Evolutionary conservation across 2,797 vertebrate species (phyloP).

Genomic region (Sebastes oblongus): DNA sequence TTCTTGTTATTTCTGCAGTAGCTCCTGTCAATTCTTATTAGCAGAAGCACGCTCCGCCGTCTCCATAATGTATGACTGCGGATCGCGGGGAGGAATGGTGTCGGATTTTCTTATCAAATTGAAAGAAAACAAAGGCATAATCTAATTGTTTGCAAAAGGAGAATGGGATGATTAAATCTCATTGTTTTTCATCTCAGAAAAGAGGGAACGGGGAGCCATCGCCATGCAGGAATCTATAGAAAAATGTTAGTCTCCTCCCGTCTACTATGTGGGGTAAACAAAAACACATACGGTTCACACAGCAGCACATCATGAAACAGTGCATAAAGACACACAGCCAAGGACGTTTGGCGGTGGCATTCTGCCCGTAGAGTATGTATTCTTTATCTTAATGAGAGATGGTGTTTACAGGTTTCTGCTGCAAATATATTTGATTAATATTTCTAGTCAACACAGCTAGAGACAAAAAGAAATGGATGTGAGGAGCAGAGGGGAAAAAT

Average conservation of each 20-base stretch:
- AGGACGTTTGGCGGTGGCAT: conserved; percentile 42
- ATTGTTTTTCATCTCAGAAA: conserved; percentile 54
- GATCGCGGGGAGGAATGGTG: conserved; percentile 51
- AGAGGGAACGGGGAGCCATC: conserved; percentile 11
- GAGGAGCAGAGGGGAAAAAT: neutral
- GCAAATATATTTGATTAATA: conserved; percentile 39
- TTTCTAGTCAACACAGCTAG: neutral
- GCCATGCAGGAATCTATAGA: neutral
- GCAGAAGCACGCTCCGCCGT: conserved; percentile 48
- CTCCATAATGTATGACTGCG: conserved; percentile 70
- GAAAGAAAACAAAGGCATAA: conserved; percentile 70
- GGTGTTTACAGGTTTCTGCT: conserved; percentile 69
- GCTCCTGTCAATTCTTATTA: conserved; percentile 74
- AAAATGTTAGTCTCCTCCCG: neutral
- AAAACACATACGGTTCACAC: conserved; percentile 29
- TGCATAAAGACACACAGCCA: conserved; percentile 43
- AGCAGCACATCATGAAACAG: conserved; percentile 44
- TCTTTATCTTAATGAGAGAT: conserved; percentile 81
- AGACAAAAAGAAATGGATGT: conserved; percentile 1
- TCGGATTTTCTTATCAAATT: conserved; percentile 63
- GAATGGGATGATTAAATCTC: conserved; percentile 67
- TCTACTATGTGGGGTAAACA: conserved; percentile 28
- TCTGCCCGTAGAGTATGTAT: conserved; percentile 42
- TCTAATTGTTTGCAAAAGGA: conserved; percentile 76
- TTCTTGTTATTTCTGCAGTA: conserved; percentile 62